Conservation (phyloP, 2,888 invertebrate species). For the Pterostichus madidus region DNA sequence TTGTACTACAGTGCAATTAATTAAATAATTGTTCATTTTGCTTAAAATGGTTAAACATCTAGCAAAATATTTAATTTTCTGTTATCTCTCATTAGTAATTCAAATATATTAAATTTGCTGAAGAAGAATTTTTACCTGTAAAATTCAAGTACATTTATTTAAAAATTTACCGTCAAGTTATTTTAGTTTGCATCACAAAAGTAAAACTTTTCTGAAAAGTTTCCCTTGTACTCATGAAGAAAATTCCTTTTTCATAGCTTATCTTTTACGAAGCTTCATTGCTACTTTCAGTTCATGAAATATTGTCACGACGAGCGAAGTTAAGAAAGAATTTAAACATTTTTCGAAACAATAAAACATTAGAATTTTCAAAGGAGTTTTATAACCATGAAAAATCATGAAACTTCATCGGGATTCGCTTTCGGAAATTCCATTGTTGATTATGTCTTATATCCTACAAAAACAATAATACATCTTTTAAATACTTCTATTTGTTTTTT, state of each 20-base stretch:
- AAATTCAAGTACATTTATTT: background rate
- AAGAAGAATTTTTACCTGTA: background rate
- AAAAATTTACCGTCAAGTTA: conserved; percentile 4
- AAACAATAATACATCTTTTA: no score
- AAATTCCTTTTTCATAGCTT: conserved; percentile 22
- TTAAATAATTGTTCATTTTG: no score
- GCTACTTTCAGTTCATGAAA: conserved; percentile 13
- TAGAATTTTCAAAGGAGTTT: conserved; percentile 1
- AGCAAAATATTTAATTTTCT: no score
- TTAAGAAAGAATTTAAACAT: background rate
- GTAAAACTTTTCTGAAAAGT: conserved; percentile 1
- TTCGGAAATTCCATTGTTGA: no score
- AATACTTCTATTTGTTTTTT: no score
- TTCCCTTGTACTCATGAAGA: conserved; percentile 2
- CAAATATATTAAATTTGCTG: background rate
- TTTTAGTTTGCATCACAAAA: background rate
- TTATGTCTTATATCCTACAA: no score
- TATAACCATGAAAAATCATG: no score
- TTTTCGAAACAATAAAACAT: background rate
- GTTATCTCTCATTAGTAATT: no score
- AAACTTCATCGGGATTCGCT: no score
- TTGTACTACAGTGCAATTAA: no score
- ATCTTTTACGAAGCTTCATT: conserved; percentile 4
- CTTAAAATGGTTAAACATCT: no score
- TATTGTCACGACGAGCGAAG: conserved; percentile 8